Percentiles rank a stretch among this genome's conserved stretches.
Conservation (phyloP, 2,797 vertebrate species). For the Melanotaenia maccullochi region DNA sequence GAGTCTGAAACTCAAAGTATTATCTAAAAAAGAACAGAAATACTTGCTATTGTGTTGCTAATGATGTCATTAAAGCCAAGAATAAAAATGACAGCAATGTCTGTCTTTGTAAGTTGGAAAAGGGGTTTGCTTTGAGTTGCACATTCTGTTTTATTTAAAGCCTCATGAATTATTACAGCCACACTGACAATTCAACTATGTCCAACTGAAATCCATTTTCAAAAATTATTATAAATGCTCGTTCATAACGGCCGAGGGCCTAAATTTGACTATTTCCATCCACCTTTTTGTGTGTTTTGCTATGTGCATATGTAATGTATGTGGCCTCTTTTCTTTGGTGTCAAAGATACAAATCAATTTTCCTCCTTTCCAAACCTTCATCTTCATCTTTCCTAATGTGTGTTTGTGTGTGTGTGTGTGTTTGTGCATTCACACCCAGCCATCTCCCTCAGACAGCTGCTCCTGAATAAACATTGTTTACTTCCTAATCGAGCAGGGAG, state of each 20-base stretch:
- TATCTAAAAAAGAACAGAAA: conserved; percentile 18
- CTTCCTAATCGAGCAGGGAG: conserved; percentile 76
- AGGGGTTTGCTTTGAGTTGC: conserved; percentile 45
- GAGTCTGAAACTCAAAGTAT: conserved; percentile 19
- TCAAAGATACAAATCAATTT: conserved; percentile 60
- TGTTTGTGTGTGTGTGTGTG: conserved; percentile 31
- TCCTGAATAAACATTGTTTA: conserved; percentile 84
- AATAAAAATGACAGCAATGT: conserved; percentile 5
- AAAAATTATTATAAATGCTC: conserved; percentile 11
- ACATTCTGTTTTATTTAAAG: conserved; percentile 39
- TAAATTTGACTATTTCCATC: conserved; percentile 32
- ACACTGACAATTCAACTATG: neutral
- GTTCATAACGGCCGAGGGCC: conserved; percentile 22
- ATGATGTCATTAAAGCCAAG: neutral
- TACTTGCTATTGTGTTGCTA: neutral
- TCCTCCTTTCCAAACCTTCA: conserved; percentile 42
- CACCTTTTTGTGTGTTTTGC: conserved; percentile 21
- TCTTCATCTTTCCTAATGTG: conserved; percentile 45
- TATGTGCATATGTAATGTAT: neutral
- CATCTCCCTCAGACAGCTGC: conserved; percentile 76
- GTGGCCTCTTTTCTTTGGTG: conserved; percentile 33
- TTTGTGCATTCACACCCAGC: conserved; percentile 17
- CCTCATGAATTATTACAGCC: conserved; percentile 1
- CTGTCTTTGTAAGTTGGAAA: conserved; percentile 18
- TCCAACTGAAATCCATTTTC: conserved; percentile 22